These are phyloP conservation scores for Lutraria rhynchaena DNA, from an alignment of 1,140 invertebrate species.

Conservation along the genomic window DNA sequence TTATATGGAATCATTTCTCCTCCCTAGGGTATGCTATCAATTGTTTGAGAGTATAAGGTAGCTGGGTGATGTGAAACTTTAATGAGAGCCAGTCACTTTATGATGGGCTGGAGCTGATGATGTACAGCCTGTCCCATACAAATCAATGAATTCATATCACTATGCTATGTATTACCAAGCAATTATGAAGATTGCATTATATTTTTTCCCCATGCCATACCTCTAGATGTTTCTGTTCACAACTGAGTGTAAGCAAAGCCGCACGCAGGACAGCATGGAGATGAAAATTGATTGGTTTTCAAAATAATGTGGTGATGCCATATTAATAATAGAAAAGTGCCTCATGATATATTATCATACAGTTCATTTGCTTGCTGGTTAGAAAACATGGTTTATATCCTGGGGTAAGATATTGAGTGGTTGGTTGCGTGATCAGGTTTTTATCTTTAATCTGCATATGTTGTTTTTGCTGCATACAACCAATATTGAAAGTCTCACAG, in stretches of 20 bases:
- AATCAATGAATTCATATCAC: conserved; percentile 50
- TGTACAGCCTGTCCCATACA: conserved; percentile 8
- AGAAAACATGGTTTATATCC: background rate
- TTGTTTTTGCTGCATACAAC: too few species aligned
- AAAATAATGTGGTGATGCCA: conserved; percentile 37
- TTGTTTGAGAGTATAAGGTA: conserved; percentile 35
- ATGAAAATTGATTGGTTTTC: conserved; percentile 37
- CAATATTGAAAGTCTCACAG: too few species aligned
- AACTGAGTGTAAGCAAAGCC: background rate
- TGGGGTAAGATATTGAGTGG: background rate
- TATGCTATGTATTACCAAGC: background rate
- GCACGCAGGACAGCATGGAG: background rate
- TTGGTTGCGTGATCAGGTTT: background rate
- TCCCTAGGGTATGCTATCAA: conserved; percentile 44
- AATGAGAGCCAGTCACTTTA: conserved; percentile 52
- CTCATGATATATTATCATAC: conserved; percentile 20
- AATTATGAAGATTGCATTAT: conserved; percentile 51
- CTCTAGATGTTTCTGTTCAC: background rate
- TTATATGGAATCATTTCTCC: conserved; percentile 51
- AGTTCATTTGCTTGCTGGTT: conserved; percentile 8
- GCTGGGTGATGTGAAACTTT: conserved; percentile 48
- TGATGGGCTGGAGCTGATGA: conserved; percentile 27
- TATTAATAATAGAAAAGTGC: conserved; percentile 45
- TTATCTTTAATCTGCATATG: too few species aligned
- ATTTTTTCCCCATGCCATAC: conserved; percentile 1